These are phyloP conservation scores for Pterophyllum scalare DNA, from an alignment of 2,113 vertebrate genomes.

Conservation along the genomic window DNA sequence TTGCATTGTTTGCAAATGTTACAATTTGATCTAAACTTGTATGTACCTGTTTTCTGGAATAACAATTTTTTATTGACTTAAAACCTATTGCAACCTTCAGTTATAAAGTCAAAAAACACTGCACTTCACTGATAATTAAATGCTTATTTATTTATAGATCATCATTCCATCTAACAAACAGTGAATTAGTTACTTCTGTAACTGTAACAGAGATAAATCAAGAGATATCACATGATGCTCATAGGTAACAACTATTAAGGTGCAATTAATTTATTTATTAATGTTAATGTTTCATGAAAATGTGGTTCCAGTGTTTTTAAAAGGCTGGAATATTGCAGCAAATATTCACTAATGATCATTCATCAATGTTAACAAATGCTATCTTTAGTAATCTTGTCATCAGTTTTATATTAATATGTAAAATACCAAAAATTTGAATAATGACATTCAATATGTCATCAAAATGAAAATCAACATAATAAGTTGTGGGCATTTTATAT, in stretches of 20 bases:
- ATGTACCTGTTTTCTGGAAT: no score
- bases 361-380: not conserved
- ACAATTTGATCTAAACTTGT: no score
- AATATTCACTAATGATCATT: not conserved
- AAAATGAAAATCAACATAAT: not conserved
- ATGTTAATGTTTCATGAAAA: not conserved
- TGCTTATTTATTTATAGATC: not conserved
- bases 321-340: not conserved
- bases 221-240: not conserved
- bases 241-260: not conserved
- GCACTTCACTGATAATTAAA: not conserved
- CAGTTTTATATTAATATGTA: not conserved
- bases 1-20: no score
- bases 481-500: fast-evolving
- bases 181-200: not conserved
- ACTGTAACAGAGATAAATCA: not conserved
- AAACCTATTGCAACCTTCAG: not conserved
- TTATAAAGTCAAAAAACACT: not conserved
- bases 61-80: not conserved
- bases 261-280: not conserved
- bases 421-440: not conserved
- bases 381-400: not conserved
- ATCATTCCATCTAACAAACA: not conserved
- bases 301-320: not conserved
- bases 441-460: not conserved